A percentile compares a stretch with the other conserved stretches of the same genome.
phyloP scores from a whole-genome alignment of 2,113 vertebrate species.

The Caretta caretta region DNA sequence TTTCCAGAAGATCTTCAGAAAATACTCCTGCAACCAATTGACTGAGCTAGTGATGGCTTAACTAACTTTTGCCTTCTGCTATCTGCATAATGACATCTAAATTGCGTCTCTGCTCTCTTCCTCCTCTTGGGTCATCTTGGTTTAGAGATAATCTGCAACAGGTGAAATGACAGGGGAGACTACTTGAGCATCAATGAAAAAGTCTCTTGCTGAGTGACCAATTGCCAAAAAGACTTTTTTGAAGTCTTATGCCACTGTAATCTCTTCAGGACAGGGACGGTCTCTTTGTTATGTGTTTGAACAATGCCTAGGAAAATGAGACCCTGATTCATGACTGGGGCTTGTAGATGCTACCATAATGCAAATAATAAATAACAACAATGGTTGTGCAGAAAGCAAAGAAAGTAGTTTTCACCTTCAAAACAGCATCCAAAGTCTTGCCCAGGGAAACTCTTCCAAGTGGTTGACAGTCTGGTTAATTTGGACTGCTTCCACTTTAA shows the following conservation, averaged over 20 bases:
- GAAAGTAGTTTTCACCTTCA: neutral
- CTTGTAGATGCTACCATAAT: neutral
- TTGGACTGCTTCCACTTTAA: neutral
- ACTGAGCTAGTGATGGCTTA: neutral
- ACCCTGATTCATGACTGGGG: neutral
- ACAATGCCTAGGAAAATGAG: neutral
- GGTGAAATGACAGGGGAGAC: neutral
- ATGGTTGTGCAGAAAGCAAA: neutral
- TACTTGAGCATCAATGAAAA: neutral
- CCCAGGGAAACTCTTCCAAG: neutral
- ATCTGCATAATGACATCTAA: neutral
- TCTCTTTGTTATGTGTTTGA: neutral
- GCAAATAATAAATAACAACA: neutral
- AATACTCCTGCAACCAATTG: neutral
- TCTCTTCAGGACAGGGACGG: neutral
- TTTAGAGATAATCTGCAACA: neutral
- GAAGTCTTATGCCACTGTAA: neutral
- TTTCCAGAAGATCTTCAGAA: neutral
- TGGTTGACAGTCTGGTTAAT: neutral
- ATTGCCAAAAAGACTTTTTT: neutral
- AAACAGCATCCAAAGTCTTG: neutral
- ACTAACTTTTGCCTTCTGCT: neutral
- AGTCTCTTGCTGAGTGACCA: neutral
- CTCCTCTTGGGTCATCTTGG: neutral
- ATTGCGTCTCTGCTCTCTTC: neutral